Evolutionary conservation across 2,113 vertebrate species (phyloP).

Genomic region (Gasterosteus aculeatus): DNA sequence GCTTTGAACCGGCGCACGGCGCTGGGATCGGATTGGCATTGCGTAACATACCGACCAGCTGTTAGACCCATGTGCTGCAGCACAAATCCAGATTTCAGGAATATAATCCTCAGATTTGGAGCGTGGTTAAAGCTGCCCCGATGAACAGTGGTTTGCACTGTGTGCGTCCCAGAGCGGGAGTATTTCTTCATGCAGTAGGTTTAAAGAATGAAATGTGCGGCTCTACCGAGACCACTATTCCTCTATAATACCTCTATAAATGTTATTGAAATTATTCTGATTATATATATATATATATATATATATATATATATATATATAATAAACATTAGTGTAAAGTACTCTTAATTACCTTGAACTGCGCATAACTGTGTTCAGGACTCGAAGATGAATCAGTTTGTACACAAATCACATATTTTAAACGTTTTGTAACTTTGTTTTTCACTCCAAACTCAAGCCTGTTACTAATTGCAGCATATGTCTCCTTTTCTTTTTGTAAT

Average conservation of each 20-base stretch:
- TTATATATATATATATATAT: too few species aligned
- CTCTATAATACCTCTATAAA: not conserved
- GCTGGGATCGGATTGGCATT: constrained; percentile 38
- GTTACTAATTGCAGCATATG: not conserved
- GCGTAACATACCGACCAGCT: constrained; percentile 63
- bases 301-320: too few species aligned
- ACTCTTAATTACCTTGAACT: not conserved
- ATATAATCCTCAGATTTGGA: constrained; percentile 40
- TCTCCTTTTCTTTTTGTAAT: not conserved
- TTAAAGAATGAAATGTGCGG: not conserved
- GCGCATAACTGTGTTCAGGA: not conserved
- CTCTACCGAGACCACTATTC: not conserved
- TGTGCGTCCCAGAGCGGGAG: not conserved
- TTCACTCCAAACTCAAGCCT: not conserved
- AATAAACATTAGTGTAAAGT: not conserved
- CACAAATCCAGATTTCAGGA: constrained; percentile 37
- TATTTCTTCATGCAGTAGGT: not conserved
- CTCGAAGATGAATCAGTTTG: not conserved
- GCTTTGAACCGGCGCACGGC: not conserved
- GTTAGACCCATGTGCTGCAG: constrained; percentile 37
- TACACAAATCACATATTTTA: not conserved
- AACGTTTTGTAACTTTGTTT: not conserved
- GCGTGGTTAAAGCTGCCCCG: not conserved
- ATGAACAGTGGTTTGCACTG: not conserved
- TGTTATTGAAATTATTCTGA: not conserved